These are phyloP conservation scores for Ips nitidus DNA, from an alignment of 1,140 invertebrate species.

Conservation along the genomic window DNA sequence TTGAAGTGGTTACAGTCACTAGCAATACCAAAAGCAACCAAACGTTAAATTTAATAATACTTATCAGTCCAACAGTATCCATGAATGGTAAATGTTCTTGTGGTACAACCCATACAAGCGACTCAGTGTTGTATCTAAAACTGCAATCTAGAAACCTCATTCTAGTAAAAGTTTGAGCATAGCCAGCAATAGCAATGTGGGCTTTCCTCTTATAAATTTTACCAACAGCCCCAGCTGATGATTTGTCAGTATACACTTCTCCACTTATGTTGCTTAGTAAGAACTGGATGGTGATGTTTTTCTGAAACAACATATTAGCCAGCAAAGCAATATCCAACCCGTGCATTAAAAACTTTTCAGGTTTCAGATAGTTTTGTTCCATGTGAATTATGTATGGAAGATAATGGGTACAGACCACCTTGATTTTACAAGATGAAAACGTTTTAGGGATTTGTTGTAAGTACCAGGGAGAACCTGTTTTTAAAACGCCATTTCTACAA, in stretches of 20 bases:
- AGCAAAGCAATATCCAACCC: slow-evolving; percentile 24
- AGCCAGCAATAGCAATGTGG: slow-evolving; percentile 22
- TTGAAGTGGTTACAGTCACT: not conserved
- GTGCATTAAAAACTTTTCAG: slow-evolving; percentile 13
- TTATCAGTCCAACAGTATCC: not conserved
- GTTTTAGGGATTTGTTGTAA: slow-evolving; percentile 38
- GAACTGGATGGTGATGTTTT: slow-evolving; percentile 24
- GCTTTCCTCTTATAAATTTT: slow-evolving; percentile 8
- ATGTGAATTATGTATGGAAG: slow-evolving; percentile 38
- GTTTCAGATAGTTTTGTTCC: not conserved
- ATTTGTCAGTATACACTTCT: slow-evolving; percentile 14
- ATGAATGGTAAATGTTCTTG: slow-evolving; percentile 20
- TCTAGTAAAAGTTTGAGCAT: slow-evolving; percentile 19
- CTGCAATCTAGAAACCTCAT: slow-evolving; percentile 19
- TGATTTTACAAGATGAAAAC: slow-evolving; percentile 39
- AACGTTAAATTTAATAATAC: slow-evolving; percentile 25
- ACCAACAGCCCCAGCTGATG: slow-evolving; percentile 14
- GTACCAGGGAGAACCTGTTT: slow-evolving; percentile 11
- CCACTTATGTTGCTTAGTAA: slow-evolving; percentile 4
- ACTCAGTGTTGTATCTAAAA: slow-evolving; percentile 13
- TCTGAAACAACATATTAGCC: slow-evolving; percentile 19
- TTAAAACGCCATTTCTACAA: slow-evolving; percentile 22
- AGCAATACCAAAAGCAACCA: slow-evolving; percentile 18
- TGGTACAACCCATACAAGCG: slow-evolving; percentile 20
- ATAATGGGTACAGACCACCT: slow-evolving; percentile 32